Conservation (phyloP, 2,113 vertebrate genomes). For the Pelecanus crispus region DNA sequence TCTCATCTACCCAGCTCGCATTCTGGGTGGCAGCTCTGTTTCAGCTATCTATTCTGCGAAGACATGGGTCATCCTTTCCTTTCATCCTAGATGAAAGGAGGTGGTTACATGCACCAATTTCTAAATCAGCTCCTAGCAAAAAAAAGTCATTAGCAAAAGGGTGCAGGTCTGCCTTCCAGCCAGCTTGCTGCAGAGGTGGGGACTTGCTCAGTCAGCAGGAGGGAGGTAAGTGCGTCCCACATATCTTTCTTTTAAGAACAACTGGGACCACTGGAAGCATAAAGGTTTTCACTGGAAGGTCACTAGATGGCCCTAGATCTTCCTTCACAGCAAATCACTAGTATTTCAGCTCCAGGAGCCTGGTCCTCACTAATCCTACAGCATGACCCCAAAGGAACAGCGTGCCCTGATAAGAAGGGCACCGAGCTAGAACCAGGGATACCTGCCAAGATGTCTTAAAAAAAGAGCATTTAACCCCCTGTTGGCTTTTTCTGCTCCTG, state of each 20-base stretch:
- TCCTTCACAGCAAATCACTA: not conserved
- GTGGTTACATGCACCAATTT: slow-evolving; percentile 36
- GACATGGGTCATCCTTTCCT: slow-evolving; percentile 13
- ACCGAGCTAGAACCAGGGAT: not conserved
- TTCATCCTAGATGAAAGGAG: slow-evolving; percentile 62
- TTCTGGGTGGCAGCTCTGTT: not conserved
- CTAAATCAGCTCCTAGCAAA: slow-evolving; percentile 32
- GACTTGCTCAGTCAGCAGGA: slow-evolving; percentile 28
- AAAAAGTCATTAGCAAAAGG: not conserved
- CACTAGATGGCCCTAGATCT: slow-evolving; percentile 40
- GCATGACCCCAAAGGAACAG: not conserved
- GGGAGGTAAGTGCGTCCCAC: not conserved
- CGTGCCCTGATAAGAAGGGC: not conserved
- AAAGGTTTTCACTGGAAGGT: not conserved
- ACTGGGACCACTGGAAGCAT: slow-evolving; percentile 23
- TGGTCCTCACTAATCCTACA: not conserved
- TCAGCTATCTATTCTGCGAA: not conserved
- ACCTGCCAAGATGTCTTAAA: not conserved
- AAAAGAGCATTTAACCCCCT: not conserved
- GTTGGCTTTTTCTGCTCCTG: not conserved
- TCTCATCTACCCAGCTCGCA: not conserved
- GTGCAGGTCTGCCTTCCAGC: slow-evolving; percentile 16
- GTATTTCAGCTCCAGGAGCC: not conserved
- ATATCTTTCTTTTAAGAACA: not conserved
- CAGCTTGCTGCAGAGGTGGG: not conserved